Evolutionary conservation across 2,113 vertebrate species (phyloP), one percentile per base, ranked within the genome.

Genomic region (Nipponia nippon): DNA sequence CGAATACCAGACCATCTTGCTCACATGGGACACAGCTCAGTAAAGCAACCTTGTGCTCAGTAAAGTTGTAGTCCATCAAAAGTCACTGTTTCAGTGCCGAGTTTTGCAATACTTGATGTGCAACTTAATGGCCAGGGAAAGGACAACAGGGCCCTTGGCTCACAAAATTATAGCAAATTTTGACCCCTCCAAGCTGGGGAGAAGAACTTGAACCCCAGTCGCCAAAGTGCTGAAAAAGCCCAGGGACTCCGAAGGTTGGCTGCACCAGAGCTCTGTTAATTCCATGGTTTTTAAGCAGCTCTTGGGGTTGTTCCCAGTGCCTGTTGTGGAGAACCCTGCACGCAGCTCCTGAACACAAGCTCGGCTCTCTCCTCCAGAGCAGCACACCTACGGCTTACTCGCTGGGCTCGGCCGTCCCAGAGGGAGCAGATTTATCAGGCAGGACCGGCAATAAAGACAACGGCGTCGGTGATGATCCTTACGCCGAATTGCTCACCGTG

Each of bases 1-100:
- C 8, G 3, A 13, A 16, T 2, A 8, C 3, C 76, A 46, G 47
- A 18, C 2, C 5, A 10, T 8, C 58, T 25, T 6, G 3, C 55
- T 62, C 42, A 23, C 4, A 0, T 0, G 3, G 71, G 65, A 22
- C 22, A 9, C 61, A 11, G 79, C 66, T 32, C 53, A 25, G 40
- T 0, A 29, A 40, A 20, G 25, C 42, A 8, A 1, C 30, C 25
- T 29, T 5, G 16, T 8, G 38, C 65, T 63, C 84, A 6, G 53
- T 3, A 2, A 19, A 36, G 47, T 16, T 50, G 5, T 3, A 20
- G 21, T 4, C 38, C 82, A 49, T 26, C 66, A 18, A 11, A 9
- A 63, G 44, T 3, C 76, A 15, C 30, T 2, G 23, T 4, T 32
- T 36, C 46, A 40, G 3, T 1, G 59, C 36, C 8, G 27, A 38